These are phyloP conservation scores for Diorhabda carinulata DNA, from an alignment of 1,140 invertebrate genomes.

Conservation along the genomic window DNA sequence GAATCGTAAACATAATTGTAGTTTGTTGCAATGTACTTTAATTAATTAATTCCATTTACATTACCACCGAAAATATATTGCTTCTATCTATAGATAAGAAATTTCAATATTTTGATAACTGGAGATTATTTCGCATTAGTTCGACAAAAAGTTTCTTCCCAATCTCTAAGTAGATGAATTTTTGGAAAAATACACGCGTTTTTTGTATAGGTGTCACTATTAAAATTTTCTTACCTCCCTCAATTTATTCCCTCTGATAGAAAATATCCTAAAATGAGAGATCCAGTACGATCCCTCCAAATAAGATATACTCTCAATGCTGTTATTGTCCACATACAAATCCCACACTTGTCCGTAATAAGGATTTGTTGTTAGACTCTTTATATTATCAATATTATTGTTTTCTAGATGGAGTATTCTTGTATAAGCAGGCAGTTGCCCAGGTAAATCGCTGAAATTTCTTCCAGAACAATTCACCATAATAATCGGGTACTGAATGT, in stretches of 20 bases:
- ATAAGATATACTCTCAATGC: conserved; percentile 62
- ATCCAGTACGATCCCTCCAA: conserved; percentile 76
- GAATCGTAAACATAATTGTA: too few relatives aligned
- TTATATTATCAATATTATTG: conserved; percentile 48
- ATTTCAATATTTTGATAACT: too few relatives aligned
- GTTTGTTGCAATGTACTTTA: too few relatives aligned
- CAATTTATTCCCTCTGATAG: conserved; percentile 67
- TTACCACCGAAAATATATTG: too few relatives aligned
- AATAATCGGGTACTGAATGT: conserved; percentile 48
- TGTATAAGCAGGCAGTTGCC: conserved; percentile 54
- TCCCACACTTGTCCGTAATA: conserved; percentile 63
- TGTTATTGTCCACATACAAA: conserved; percentile 73
- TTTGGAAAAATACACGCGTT: too few relatives aligned
- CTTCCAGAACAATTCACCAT: conserved; percentile 56
- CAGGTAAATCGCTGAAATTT: conserved; percentile 52
- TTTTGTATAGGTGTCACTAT: not conserved
- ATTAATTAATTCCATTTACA: too few relatives aligned
- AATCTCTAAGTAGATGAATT: too few relatives aligned
- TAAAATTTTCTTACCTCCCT: conserved; percentile 55
- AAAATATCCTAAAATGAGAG: conserved; percentile 67
- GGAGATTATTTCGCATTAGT: too few relatives aligned
- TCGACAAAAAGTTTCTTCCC: too few relatives aligned
- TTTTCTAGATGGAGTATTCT: conserved; percentile 54
- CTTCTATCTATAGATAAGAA: too few relatives aligned
- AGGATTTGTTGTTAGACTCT: conserved; percentile 59